Evolutionary conservation across 1,140 invertebrate genomes (phyloP).

Genomic region (Calliphora vicina): DNA sequence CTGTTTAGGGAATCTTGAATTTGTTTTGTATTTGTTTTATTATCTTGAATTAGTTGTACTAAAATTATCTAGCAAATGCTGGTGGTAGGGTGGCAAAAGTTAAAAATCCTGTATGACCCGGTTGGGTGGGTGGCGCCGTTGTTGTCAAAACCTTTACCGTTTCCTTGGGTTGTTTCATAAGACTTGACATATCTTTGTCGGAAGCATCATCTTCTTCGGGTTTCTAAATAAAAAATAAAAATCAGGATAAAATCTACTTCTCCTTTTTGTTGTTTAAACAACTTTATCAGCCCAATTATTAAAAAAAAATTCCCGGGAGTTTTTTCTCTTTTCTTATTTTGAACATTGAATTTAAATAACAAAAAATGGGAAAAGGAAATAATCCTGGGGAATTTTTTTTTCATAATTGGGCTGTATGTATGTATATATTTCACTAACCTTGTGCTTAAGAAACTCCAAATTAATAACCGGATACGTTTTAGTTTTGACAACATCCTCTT

Average conservation of each 20-base stretch:
- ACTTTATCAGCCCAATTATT: no score
- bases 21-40: neutral
- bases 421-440: slow-evolving; percentile 64
- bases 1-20: neutral
- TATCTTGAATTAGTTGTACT: neutral
- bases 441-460: slow-evolving; percentile 71
- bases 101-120: slow-evolving; percentile 94
- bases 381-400: no score
- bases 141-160: slow-evolving; percentile 72
- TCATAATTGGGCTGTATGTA: no score
- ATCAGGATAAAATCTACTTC: neutral
- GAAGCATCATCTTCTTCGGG: slow-evolving; percentile 9
- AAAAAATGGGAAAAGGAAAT: neutral
- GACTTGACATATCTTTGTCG: neutral
- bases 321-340: no score
- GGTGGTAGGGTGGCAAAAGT: slow-evolving; percentile 89
- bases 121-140: slow-evolving; percentile 72
- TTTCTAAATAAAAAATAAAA: slow-evolving; percentile 36
- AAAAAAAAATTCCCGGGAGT: no score
- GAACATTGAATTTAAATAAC: neutral
- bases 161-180: slow-evolving; percentile 59
- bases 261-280: no score
- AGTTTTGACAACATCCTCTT: slow-evolving; percentile 80
- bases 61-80: slow-evolving; percentile 51
- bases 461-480: slow-evolving; percentile 75